phyloP scores from a whole-genome alignment of 1,140 invertebrate genomes.

The Ctenoplectra terminalis region DNA sequence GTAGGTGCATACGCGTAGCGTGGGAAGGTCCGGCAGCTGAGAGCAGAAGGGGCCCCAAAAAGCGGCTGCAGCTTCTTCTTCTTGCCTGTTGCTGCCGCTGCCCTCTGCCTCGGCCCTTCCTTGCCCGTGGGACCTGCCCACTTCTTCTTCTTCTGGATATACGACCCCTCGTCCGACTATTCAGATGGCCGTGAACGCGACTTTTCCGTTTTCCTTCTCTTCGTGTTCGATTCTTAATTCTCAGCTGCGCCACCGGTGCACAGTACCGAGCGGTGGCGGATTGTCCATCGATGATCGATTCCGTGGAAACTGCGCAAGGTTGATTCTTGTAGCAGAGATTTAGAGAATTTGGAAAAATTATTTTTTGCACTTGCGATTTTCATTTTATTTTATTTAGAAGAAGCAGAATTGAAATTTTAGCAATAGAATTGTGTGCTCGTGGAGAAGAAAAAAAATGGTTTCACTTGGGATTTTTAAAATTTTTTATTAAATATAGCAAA shows the following conservation, averaged over 20 bases:
- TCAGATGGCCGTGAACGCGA: slow-evolving; percentile 27
- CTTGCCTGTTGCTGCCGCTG: slow-evolving; percentile 64
- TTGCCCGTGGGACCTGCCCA: slow-evolving; percentile 65
- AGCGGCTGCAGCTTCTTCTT: slow-evolving; percentile 76
- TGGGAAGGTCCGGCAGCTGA: slow-evolving; percentile 83
- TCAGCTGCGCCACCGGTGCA: slow-evolving; percentile 13
- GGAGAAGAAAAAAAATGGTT: no score
- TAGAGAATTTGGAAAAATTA: no score
- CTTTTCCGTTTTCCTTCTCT: slow-evolving; percentile 38
- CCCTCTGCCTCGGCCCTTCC: slow-evolving; percentile 64
- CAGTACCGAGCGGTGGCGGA: neutral
- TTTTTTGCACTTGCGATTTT: no score
- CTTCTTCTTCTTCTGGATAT: slow-evolving; percentile 51
- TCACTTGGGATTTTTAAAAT: no score
- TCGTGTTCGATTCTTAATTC: slow-evolving; percentile 28
- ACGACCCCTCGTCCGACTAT: slow-evolving; percentile 25
- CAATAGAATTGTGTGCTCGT: no score
- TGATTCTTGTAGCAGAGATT: no score
- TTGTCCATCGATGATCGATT: neutral
- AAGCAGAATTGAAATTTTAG: no score
- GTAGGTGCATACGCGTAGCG: slow-evolving; percentile 77
- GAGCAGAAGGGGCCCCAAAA: slow-evolving; percentile 68
- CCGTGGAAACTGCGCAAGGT: neutral
- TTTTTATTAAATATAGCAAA: no score
- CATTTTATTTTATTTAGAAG: no score